A percentile compares a stretch with the other conserved stretches of the same genome.
These are phyloP conservation scores for Sebastes glaucus DNA, from an alignment of 2,797 vertebrate genomes.

Conservation along the genomic window DNA sequence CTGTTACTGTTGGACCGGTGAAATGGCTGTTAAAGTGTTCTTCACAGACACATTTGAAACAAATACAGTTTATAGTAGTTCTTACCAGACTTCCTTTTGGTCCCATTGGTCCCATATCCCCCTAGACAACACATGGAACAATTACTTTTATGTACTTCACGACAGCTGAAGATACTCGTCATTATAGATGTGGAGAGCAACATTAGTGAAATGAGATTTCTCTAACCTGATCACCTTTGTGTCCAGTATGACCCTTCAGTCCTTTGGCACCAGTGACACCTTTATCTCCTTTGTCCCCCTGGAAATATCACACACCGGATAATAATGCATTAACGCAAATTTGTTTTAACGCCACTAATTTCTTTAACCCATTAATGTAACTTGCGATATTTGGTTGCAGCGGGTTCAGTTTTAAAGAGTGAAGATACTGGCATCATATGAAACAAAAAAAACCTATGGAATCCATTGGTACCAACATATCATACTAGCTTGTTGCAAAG, in stretches of 20 bases:
- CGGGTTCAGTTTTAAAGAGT: no score
- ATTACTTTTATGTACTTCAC: background rate
- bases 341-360: no score
- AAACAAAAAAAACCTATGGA: no score
- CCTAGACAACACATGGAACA: conserved; percentile 31
- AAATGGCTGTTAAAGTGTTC: background rate
- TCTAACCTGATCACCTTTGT: conserved; percentile 83
- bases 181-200: background rate
- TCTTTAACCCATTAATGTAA: no score
- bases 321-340: no score
- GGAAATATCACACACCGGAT: conserved; percentile 4
- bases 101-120: conserved; percentile 74
- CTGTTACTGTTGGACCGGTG: background rate
- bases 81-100: conserved; percentile 81
- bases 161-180: background rate
- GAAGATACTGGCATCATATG: no score
- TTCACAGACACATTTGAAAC: background rate
- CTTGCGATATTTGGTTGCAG: no score
- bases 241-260: conserved; percentile 83
- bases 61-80: background rate
- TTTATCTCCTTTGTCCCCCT: conserved; percentile 83
- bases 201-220: background rate
- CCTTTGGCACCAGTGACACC: conserved; percentile 78
- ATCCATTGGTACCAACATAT: no score
- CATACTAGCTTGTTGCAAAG: no score